phyloP scores from a whole-genome alignment of 2,888 invertebrate species.

The Cephus nigrinus region DNA sequence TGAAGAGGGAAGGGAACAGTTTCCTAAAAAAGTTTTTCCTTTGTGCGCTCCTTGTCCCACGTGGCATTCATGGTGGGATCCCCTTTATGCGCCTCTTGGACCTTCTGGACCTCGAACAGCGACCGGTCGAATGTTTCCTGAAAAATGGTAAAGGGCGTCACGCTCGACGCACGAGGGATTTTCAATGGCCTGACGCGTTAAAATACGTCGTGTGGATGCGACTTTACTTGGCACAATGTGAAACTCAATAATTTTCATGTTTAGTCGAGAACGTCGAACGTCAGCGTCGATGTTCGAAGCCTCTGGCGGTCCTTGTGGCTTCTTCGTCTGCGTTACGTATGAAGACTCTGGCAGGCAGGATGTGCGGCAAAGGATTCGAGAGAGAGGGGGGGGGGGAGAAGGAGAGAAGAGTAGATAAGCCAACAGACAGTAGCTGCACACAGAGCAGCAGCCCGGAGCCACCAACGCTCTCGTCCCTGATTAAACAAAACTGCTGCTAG shows the following conservation, averaged over 20 bases:
- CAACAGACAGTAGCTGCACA: slow-evolving; percentile 32
- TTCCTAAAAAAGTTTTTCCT: slow-evolving; percentile 41
- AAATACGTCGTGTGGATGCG: neutral
- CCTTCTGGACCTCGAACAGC: neutral
- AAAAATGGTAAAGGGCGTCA: neutral
- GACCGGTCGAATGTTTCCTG: neutral
- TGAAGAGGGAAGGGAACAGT: neutral
- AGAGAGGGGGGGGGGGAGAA: neutral
- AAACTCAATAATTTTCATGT: slow-evolving; percentile 35
- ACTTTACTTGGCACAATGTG: slow-evolving; percentile 3
- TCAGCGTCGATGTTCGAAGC: neutral
- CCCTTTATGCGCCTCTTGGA: slow-evolving; percentile 3
- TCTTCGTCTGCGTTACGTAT: neutral
- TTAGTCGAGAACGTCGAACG: slow-evolving; percentile 24
- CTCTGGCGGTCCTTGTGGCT: neutral
- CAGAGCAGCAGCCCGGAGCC: slow-evolving; percentile 8
- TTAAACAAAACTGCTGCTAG: slow-evolving; percentile 40
- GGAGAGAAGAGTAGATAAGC: slow-evolving; percentile 34
- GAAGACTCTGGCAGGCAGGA: neutral
- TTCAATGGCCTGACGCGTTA: neutral
- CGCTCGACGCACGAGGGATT: neutral
- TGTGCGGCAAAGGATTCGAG: neutral
- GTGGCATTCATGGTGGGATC: neutral
- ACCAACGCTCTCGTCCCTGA: slow-evolving; percentile 32
- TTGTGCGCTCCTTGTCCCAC: slow-evolving; percentile 33